These are phyloP conservation scores for Sitophilus oryzae DNA, from an alignment of 1,140 invertebrate genomes.

Conservation along the genomic window DNA sequence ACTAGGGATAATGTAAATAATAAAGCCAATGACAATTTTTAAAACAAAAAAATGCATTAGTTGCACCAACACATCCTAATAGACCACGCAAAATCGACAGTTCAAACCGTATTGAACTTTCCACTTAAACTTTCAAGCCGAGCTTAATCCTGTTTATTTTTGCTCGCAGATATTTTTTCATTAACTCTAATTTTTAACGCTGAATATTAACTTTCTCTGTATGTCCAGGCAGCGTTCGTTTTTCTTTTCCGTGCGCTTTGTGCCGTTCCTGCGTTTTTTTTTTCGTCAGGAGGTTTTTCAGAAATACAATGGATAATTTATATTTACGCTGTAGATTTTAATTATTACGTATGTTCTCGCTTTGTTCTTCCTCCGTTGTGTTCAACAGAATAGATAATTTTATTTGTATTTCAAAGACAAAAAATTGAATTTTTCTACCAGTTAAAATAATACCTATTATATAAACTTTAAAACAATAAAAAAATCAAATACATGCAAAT, in stretches of 20 bases:
- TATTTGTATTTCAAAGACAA: no score
- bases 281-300: background rate
- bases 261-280: background rate
- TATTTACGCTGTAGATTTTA: background rate
- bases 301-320: conserved; percentile 8
- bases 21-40: no score
- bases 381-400: no score
- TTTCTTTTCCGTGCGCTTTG: background rate
- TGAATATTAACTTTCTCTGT: conserved; percentile 16
- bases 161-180: conserved; percentile 17
- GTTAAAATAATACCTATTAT: no score
- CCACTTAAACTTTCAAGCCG: conserved; percentile 11
- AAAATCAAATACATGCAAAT: no score
- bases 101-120: conserved; percentile 6
- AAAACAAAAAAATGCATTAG: no score
- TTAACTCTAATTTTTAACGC: conserved; percentile 15
- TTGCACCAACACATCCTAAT: no score
- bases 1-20: no score
- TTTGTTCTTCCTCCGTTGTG: background rate
- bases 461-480: no score
- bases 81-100: no score
- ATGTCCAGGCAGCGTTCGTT: background rate
- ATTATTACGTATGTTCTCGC: conserved; percentile 1
- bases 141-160: conserved; percentile 17
- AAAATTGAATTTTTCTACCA: no score